Conservation (phyloP, 2,888 invertebrate species). For the Chouioia cunea region DNA sequence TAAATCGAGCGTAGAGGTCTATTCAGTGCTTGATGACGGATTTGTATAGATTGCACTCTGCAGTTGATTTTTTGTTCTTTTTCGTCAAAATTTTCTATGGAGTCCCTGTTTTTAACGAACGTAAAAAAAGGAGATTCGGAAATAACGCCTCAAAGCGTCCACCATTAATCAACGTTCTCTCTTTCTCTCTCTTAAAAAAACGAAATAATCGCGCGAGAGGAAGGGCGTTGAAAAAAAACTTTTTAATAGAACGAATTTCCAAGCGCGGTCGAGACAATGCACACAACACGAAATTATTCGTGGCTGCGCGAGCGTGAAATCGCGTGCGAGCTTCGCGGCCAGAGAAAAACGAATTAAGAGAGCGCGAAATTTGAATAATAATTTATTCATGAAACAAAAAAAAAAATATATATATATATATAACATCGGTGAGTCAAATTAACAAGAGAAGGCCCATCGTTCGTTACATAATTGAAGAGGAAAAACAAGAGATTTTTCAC, state of each 20-base stretch:
- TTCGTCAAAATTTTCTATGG: neutral
- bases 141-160: conserved; percentile 10
- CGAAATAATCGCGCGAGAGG: conserved; percentile 5
- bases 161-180: conserved; percentile 24
- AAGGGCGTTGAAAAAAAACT: conserved; percentile 5
- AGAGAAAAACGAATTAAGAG: neutral
- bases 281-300: conserved; percentile 35
- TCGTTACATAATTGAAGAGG: neutral
- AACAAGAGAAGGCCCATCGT: neutral
- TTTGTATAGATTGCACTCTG: too few relatives aligned
- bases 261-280: conserved; percentile 15
- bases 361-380: conserved; percentile 46
- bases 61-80: neutral
- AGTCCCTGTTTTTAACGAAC: too few relatives aligned
- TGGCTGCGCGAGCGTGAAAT: conserved; percentile 31
- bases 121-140: neutral
- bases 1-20: conserved; percentile 36
- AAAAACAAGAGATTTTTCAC: neutral
- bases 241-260: conserved; percentile 33
- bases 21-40: too few relatives aligned
- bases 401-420: conserved; percentile 27
- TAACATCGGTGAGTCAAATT: neutral
- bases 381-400: conserved; percentile 47
- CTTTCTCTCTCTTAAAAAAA: neutral
- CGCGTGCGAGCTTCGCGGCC: conserved; percentile 13